Base-by-base conservation (phyloP, 2,888 invertebrate species). In the Heliconius aoede region DNA sequence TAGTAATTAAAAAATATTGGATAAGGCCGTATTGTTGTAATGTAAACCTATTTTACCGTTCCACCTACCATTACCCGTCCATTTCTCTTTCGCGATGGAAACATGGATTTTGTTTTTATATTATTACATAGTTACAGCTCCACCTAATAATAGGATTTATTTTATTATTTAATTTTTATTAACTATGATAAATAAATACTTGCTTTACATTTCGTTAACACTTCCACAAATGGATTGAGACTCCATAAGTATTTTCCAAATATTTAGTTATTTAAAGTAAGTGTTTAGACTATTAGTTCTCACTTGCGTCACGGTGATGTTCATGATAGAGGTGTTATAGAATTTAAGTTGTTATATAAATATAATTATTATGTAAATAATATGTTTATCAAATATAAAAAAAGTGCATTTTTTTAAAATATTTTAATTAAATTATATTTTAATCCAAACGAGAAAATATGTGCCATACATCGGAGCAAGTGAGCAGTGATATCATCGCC, bases 401-500 rank as follows among this genome's bases (percentile, higher is more conserved):
- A 62, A 46, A 46, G 18, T 5, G n/a, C n/a, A n/a, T n/a, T n/a
- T n/a, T n/a, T n/a, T n/a, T n/a, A n/a, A n/a, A n/a, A n/a, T n/a
- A n/a, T n/a, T n/a, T n/a, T n/a, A 55, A 5, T 32, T 55, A 51
- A n/a, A 32, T 69, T 28, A 8, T 51, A 30, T 28, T 51, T 51
- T 51, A 30, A n/a, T 46, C n/a, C 30, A 51, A 68, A 11, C n/a
- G n/a, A 58, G 51, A 36, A 36, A 24, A 72, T 61, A 28, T 67
- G 26, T 74, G 65, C 69, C 32, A 40, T 74, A 62, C 64, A 32
- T 60, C 71, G 72, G 67, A 80, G 73, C 76, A 71, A 76, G 76
- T 60, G 71, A 40, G 8, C 64, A 68, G 65, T 84, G 84, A 83
- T 81, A 80, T 84, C 82, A 84, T 76, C 76, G 32, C 58, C 80